Evolutionary conservation across 1,140 invertebrate genomes (phyloP), one percentile per base, ranked within the genome.

Genomic region (Monomorium pharaonis): DNA sequence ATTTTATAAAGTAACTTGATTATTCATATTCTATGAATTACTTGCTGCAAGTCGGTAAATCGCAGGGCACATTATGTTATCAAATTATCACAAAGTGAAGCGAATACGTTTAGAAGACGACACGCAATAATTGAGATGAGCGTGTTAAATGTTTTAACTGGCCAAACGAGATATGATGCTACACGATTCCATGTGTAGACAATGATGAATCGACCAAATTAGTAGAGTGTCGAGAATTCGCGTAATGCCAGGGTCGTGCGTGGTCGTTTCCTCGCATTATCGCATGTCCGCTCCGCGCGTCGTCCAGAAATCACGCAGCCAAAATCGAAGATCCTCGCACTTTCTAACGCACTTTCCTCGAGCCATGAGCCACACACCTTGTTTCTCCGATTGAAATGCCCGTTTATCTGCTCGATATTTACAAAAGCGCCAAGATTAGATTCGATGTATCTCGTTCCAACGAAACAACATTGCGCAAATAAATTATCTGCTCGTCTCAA

Each of bases 231-330:
- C 7, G 56, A 51, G 10, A 27, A 84, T 84, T 78, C 54, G 24
- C 65, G 56, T 85, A 88, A 88, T 85, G 80, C 81, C 86, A 88
- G 81, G 81, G 80, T 88, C 81, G 14, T 60, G 86, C 80, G 86
- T 88, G 74, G 80, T 85, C 87, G 86, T 88, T 88, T 88, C 86
- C 72, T 88, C 42, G 14, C 9, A 14, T 56, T 18, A 65, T 85
- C 63, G 37, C 56, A 18, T 51, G 60, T 84, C 86, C 47, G 70
- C 14, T 67, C 5, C 27, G 33, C 27, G 33, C n/a, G 14, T 49
- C 16, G 16, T 33, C 37, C 30, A 16, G 49, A 72, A 80, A 16
- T 51, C 24, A 37, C 63, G 37, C 18, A 58, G n/a, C 3, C 37
- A 44, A 83, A 58, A 60, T 74, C 33, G 9, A 72, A n/a, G n/a